phyloP scores from a whole-genome alignment of 1,140 invertebrate species.

The Drosophila kepulauana region DNA sequence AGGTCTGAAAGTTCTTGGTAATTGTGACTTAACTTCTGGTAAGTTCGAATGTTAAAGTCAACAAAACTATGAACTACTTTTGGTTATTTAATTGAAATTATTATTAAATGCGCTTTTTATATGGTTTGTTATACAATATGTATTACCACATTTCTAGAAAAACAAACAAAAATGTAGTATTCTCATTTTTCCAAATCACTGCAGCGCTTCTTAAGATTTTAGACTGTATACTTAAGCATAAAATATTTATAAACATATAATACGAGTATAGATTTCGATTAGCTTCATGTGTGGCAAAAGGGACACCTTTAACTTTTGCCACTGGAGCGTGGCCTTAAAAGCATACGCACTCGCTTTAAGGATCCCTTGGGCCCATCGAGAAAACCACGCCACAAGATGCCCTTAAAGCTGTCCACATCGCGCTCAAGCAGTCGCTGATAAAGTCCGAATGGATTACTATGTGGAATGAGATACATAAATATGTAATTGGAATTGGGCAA shows the following conservation, averaged over 20 bases:
- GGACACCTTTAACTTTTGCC: constrained; percentile 4
- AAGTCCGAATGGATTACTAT: constrained; percentile 67
- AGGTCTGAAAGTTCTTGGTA: too few relatives aligned
- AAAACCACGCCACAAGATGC: constrained; percentile 68
- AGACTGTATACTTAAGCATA: too few relatives aligned
- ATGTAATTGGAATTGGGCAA: not conserved
- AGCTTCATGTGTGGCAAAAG: not conserved
- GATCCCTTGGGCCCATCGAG: constrained; percentile 70
- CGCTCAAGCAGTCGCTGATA: constrained; percentile 60
- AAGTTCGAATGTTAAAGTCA: too few relatives aligned
- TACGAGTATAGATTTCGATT: constrained; percentile 2
- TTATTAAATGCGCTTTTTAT: too few relatives aligned
- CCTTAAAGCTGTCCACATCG: constrained; percentile 62
- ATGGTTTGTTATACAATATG: too few relatives aligned
- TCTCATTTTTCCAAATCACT: too few relatives aligned
- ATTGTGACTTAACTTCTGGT: too few relatives aligned
- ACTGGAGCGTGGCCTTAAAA: constrained; percentile 54
- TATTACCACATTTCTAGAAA: too few relatives aligned
- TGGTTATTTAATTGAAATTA: too few relatives aligned
- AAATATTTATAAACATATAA: not conserved
- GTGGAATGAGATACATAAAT: not conserved
- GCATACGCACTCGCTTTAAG: constrained; percentile 57
- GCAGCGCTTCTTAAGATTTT: too few relatives aligned
- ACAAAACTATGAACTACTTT: too few relatives aligned
- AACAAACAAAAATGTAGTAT: too few relatives aligned